These are phyloP conservation scores for Tetramorium parvispinum DNA, from an alignment of 1,140 invertebrate genomes.

Conservation along the genomic window DNA sequence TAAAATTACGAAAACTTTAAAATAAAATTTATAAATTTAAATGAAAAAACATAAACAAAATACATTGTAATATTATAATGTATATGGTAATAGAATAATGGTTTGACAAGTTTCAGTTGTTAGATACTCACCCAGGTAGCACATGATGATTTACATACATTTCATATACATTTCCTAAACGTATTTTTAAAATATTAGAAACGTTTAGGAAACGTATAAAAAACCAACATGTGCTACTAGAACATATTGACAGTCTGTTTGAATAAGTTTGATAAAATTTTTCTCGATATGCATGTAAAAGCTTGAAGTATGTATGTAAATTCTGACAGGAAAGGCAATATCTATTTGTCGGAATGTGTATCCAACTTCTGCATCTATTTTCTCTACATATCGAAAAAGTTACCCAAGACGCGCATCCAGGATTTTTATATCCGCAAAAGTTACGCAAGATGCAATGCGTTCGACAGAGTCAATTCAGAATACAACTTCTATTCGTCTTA, in stretches of 20 bases:
- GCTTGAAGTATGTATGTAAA: background rate
- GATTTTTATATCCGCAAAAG: constrained; percentile 17
- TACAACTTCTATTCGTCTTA: background rate
- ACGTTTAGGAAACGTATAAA: no score
- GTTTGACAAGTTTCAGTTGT: no score
- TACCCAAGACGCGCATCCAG: constrained; percentile 1
- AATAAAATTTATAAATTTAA: background rate
- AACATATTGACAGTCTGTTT: background rate
- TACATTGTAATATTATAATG: background rate
- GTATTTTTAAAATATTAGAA: no score
- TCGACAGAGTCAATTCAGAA: background rate
- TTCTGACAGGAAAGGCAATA: background rate
- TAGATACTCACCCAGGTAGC: no score
- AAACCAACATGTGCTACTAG: no score
- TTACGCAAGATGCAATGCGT: constrained; percentile 16
- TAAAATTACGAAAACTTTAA: background rate
- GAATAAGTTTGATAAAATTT: background rate
- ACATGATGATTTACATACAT: no score
- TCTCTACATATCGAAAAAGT: constrained; percentile 33
- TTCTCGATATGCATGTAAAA: background rate
- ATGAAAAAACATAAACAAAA: background rate
- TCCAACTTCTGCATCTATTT: constrained; percentile 7
- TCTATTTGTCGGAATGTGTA: background rate
- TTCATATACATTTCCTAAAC: no score
- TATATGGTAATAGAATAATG: background rate